Evolutionary conservation across 1,140 invertebrate genomes (phyloP).

Genomic region (Halesus radiatus): DNA sequence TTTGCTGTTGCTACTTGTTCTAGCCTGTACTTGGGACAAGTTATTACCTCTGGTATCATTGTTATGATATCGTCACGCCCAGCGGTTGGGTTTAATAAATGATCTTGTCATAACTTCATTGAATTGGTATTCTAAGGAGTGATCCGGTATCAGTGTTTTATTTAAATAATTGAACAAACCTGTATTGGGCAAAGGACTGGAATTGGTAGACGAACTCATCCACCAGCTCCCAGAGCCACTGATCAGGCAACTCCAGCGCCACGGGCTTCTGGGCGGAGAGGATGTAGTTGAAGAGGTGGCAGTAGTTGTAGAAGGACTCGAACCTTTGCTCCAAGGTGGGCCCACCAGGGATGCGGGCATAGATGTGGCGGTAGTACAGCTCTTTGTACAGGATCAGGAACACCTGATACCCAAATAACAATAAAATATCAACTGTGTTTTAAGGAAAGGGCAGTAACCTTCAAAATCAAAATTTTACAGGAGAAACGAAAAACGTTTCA

Average conservation of each 20-base stretch:
- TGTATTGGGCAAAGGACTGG: conserved; percentile 96
- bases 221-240: conserved; percentile 99
- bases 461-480: no score
- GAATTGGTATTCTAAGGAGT: no score
- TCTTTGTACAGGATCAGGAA: conserved; percentile 98
- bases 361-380: conserved; percentile 97
- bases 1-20: no score
- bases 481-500: no score
- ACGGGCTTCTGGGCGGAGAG: conserved; percentile 91
- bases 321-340: conserved; percentile 93
- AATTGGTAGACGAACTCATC: conserved; percentile 98
- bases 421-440: no score
- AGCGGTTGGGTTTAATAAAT: no score
- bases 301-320: conserved; percentile 98
- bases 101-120: no score
- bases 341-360: conserved; percentile 88
- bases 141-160: no score
- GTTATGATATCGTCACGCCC: no score
- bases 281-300: conserved; percentile 97
- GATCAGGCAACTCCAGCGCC: conserved; percentile 93
- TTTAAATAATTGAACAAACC: conserved; percentile 60
- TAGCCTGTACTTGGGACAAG: no score
- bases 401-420: conserved; percentile 64
- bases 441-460: no score
- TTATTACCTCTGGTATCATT: no score